These are phyloP conservation scores for Zeus faber DNA, from an alignment of 2,113 vertebrate genomes.

Conservation along the genomic window DNA sequence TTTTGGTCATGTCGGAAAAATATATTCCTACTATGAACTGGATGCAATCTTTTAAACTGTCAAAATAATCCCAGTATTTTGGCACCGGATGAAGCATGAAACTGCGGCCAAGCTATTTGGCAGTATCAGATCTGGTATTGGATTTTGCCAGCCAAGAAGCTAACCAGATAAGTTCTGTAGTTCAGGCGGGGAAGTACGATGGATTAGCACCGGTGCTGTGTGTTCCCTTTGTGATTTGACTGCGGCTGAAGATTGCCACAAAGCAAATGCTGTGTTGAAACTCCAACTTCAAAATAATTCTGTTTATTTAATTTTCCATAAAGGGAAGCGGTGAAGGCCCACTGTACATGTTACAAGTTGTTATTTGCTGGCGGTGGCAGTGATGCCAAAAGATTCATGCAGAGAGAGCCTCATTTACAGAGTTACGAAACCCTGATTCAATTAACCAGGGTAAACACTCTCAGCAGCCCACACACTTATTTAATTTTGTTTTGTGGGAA, in stretches of 20 bases:
- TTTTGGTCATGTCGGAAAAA: constrained; percentile 55
- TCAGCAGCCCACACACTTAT: constrained; percentile 22
- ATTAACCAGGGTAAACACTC: constrained; percentile 46
- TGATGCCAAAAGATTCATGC: constrained; percentile 6
- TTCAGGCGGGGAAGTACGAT: constrained; percentile 19
- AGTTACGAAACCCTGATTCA: constrained; percentile 47
- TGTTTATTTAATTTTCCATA: too few relatives aligned
- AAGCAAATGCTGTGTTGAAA: too few relatives aligned
- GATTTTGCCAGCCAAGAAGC: constrained; percentile 24
- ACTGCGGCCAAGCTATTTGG: too few relatives aligned
- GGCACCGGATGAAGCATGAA: too few relatives aligned
- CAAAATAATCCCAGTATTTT: constrained; percentile 28
- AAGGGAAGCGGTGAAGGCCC: too few relatives aligned
- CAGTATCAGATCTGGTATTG: constrained; percentile 9
- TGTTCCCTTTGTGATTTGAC: too few relatives aligned
- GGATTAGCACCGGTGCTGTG: not conserved
- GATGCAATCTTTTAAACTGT: constrained; percentile 43
- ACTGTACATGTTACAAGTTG: not conserved
- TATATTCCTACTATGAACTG: constrained; percentile 48
- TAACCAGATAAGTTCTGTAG: too few relatives aligned
- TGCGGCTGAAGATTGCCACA: too few relatives aligned
- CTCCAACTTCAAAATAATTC: too few relatives aligned
- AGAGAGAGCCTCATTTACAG: constrained; percentile 49
- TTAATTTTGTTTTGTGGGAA: constrained; percentile 18
- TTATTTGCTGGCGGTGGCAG: not conserved